Conservation (phyloP, 2,797 vertebrate species). For the Crenuchus spilurus region DNA sequence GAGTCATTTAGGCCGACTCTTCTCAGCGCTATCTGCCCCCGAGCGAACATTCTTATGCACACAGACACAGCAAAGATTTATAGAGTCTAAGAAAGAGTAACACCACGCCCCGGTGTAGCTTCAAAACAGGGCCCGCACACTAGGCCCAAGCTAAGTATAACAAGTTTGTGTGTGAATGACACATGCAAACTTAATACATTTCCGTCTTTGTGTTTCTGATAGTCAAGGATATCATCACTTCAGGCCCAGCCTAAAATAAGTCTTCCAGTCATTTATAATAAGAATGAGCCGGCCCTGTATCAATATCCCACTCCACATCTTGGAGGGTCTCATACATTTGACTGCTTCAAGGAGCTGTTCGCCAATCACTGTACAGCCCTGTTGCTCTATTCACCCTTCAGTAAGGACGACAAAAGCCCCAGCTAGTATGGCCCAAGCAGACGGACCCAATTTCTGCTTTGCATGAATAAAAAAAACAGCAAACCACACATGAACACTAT, state of each 20-base stretch:
- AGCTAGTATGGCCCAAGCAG: slow-evolving; percentile 42
- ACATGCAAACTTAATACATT: neutral
- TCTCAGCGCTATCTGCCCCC: slow-evolving; percentile 58
- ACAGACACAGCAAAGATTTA: slow-evolving; percentile 56
- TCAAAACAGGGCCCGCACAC: slow-evolving; percentile 30
- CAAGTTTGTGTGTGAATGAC: neutral
- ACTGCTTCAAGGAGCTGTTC: slow-evolving; percentile 18
- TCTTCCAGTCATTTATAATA: neutral
- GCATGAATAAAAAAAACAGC: slow-evolving; percentile 43
- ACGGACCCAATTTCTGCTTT: slow-evolving; percentile 54
- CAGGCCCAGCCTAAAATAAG: neutral
- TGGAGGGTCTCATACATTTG: slow-evolving; percentile 30
- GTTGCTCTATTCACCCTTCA: slow-evolving; percentile 16
- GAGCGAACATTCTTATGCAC: slow-evolving; percentile 60
- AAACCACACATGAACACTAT: slow-evolving; percentile 55
- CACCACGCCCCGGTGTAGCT: slow-evolving; percentile 47
- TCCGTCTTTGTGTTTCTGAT: neutral
- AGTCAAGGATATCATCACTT: neutral
- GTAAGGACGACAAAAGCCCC: slow-evolving; percentile 42
- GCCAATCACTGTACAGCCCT: slow-evolving; percentile 37
- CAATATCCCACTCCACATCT: neutral
- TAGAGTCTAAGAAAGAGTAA: slow-evolving; percentile 51
- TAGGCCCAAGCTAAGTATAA: slow-evolving; percentile 11
- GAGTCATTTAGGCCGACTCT: slow-evolving; percentile 58
- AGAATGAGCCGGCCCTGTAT: neutral